These are phyloP conservation scores for Anarsia innoxiella DNA, from an alignment of 2,888 invertebrate species.

Conservation along the genomic window DNA sequence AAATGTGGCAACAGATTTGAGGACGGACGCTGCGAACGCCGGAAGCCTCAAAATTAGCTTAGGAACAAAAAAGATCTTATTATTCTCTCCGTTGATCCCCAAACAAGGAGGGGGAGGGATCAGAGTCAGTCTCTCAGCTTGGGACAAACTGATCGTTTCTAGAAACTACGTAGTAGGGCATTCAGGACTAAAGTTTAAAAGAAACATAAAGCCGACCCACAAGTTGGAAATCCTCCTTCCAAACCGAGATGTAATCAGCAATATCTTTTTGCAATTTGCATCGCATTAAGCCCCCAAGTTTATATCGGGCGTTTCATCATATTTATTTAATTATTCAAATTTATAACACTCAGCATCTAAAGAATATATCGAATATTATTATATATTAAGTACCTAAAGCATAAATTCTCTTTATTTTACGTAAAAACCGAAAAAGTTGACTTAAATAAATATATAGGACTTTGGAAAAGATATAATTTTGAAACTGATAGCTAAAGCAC, in stretches of 20 bases:
- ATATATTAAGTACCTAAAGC: too few species aligned
- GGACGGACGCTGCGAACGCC: conserved; percentile 5
- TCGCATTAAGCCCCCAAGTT: conserved; percentile 2
- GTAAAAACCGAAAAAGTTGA: too few species aligned
- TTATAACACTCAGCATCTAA: too few species aligned
- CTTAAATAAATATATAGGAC: too few species aligned
- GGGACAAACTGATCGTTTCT: background rate
- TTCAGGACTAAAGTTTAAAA: conserved; percentile 3
- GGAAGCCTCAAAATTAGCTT: conserved; percentile 16
- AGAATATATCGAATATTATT: too few species aligned
- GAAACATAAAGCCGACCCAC: conserved; percentile 1
- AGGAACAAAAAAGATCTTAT: conserved; percentile 15
- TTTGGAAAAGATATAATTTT: too few species aligned
- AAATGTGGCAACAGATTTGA: conserved; percentile 19
- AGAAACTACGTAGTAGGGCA: background rate
- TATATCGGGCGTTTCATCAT: too few species aligned
- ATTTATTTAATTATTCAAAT: too few species aligned
- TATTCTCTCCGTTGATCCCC: conserved; percentile 8
- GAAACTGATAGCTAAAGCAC: too few species aligned
- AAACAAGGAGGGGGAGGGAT: conserved; percentile 1
- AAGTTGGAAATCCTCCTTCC: conserved; percentile 1
- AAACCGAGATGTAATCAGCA: background rate
- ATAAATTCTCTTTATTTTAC: too few species aligned
- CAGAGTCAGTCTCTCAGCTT: conserved; percentile 1
- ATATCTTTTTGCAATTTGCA: conserved; percentile 5